Conservation (phyloP, 2,797 vertebrate species). For the Crax fasciolata region DNA sequence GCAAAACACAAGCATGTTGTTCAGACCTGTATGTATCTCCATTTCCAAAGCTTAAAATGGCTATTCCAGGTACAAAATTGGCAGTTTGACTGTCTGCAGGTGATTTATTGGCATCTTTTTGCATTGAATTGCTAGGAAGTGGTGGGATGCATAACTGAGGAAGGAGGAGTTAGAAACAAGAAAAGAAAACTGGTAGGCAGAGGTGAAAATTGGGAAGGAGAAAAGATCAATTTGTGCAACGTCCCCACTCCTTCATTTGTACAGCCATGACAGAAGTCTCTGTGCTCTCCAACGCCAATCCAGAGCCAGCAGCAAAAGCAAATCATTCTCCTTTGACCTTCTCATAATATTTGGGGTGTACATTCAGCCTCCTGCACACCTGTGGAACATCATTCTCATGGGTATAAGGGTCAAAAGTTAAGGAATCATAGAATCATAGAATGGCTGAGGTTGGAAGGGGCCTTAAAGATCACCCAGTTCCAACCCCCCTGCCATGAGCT, state of each 20-base stretch:
- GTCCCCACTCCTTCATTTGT: background rate
- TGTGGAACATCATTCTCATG: background rate
- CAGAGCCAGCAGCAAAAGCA: background rate
- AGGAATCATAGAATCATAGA: background rate
- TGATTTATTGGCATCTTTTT: background rate
- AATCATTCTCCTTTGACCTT: accelerated
- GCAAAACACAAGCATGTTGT: background rate
- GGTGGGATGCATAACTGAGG: accelerated
- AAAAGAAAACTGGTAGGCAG: background rate
- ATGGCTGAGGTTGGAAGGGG: background rate
- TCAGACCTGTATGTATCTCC: background rate
- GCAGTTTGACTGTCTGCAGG: background rate
- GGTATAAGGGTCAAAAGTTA: background rate
- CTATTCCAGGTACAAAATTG: background rate
- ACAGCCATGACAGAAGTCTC: background rate
- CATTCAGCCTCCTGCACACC: background rate
- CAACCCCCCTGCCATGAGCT: background rate
- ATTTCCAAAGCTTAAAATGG: background rate
- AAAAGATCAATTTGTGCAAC: background rate
- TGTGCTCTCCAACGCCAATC: background rate
- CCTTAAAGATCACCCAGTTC: background rate
- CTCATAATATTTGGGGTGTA: background rate
- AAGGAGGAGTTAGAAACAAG: background rate
- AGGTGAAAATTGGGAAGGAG: background rate
- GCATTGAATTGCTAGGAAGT: background rate